Evolutionary conservation across 2,888 invertebrate species (phyloP), one percentile per base, ranked within the genome.

Genomic region (Entomobrya multifasciata): DNA sequence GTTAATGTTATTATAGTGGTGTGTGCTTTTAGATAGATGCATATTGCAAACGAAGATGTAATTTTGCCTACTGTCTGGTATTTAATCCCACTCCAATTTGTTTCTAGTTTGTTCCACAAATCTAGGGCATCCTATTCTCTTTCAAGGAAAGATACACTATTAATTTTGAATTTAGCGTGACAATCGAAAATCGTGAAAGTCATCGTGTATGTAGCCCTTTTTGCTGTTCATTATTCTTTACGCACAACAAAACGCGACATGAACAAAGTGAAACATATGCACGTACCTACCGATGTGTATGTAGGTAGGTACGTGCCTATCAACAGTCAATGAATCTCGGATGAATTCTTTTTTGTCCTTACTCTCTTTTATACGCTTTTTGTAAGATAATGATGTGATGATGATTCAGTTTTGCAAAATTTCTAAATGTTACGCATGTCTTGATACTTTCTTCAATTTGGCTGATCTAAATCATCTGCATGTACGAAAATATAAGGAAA

Each of bases 151-250:
- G 78, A 27, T 49, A 62, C 22, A 67, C n/a, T 65, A 52, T 36
- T 36, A 65, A 80, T 36, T 25, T 62, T 57, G 65, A 67, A 80
- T 80, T 80, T 80, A 80, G 80, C 80, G 67, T 67, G 80, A 70
- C 80, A 80, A 80, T 67, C 36, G 67, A 55, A 80, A 80, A 70
- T 52, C 67, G 80, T 80, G 67, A 62, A 41, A 65, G 65, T 80
- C 80, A 80, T 80, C 80, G 22, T 67, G 79, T 20, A 30, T 30
- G 36, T 30, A 11, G 36, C 62, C 13, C 49, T 49, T 77, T 20
- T 27, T 76, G 41, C 8, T 36, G 36, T 8, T 36, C 36, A n/a
- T 36, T 36, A 36, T 36, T 36, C 36, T 47, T 20, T 20, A 22
- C 44, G 5, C 30, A 30, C 60, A 30, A 30, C 25, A 57, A 11